Conservation (phyloP, 1,140 invertebrate species). For the Leptopilina clavipes region DNA sequence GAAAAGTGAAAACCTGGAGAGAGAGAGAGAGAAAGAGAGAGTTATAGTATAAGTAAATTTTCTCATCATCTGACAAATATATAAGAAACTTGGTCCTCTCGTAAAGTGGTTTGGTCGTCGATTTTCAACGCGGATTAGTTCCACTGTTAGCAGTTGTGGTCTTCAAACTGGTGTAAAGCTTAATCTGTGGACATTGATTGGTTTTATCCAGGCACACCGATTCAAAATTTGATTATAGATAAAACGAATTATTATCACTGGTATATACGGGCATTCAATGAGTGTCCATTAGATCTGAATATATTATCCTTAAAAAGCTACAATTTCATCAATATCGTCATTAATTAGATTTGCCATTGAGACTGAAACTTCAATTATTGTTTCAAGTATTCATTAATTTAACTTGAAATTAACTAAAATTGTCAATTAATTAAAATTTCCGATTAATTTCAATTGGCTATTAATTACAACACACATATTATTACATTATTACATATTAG, state of each 20-base stretch:
- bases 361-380: no score
- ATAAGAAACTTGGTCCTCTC: not conserved
- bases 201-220: conserved; percentile 12
- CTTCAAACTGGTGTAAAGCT: conserved; percentile 32
- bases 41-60: not conserved
- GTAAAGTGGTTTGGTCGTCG: conserved; percentile 31
- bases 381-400: no score
- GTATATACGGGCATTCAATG: not conserved
- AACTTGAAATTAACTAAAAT: not conserved
- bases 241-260: conserved; percentile 5
- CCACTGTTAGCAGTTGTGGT: conserved; percentile 8
- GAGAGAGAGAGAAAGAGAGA: not conserved
- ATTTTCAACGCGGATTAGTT: conserved; percentile 27
- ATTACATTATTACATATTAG: no score
- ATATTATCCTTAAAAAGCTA: not conserved
- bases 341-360: not conserved
- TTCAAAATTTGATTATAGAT: conserved; percentile 21
- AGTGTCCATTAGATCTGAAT: not conserved
- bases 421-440: not conserved
- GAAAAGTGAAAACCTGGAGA: not conserved
- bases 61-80: not conserved
- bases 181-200: conserved; percentile 28
- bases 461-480: no score
- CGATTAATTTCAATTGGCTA: no score
- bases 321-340: not conserved